Conservation (phyloP, 2,888 invertebrate species). For the Thysanoteuthis rhombus region DNA sequence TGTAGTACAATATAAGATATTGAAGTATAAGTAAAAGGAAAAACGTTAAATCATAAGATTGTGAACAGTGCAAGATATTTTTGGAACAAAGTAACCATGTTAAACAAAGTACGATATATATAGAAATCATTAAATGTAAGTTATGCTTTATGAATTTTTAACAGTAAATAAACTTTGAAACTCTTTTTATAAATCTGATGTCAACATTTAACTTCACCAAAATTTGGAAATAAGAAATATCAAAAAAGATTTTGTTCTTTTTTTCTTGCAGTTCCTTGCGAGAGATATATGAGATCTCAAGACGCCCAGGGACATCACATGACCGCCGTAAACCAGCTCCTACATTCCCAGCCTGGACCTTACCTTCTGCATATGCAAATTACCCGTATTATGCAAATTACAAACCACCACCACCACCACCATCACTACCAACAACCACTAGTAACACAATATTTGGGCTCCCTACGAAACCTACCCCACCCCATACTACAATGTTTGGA, state of each 20-base stretch:
- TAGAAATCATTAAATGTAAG: no score
- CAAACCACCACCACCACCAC: background rate
- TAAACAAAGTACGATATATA: no score
- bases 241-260: background rate
- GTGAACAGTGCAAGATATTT: no score
- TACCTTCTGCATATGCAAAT: background rate
- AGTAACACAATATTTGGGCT: background rate
- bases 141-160: no score
- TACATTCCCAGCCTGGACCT: background rate
- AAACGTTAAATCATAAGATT: no score
- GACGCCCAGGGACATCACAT: background rate
- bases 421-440: background rate
- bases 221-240: no score
- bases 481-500: background rate
- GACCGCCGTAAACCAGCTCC: background rate
- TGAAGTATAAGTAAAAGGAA: no score
- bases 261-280: background rate
- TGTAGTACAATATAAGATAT: no score
- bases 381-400: background rate
- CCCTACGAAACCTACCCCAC: background rate
- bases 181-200: no score
- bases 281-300: background rate
- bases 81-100: no score
- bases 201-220: no score
- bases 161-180: no score